Evolutionary conservation across 2,888 invertebrate genomes (phyloP), one percentile per base, ranked within the genome.

Genomic region (Hypolimnas misippus): DNA sequence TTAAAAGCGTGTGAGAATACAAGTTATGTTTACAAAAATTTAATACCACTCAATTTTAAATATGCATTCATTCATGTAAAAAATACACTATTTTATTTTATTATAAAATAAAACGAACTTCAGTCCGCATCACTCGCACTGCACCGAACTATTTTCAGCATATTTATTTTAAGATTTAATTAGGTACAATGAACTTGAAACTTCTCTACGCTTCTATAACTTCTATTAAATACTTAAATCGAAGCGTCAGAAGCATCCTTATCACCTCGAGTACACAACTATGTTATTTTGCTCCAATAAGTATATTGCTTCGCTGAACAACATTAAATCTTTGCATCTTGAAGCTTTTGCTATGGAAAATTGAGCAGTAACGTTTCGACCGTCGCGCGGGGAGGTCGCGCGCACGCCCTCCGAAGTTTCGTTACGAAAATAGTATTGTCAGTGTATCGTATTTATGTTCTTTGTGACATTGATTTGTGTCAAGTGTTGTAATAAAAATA

Each of bases 211-310:
- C 14, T 33, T 40, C 12, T 33, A 35, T n/a, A 52, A 29, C 49
- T 14, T 49, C 25, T 29, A 44, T 17, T 17, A 19, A 44, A 14
- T n/a, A 25, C 8, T 10, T 19, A 33, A 17, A 31, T 31, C 10
- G 31, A 51, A 42, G 2, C n/a, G 16, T 19, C 10, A 76, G 77
- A 78, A 25, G 75, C 76, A 80, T 51, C 17, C 8, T 19, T 25
- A 73, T 76, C 67, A 77, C 73, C 76, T 77, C 72, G 77, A 79
- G 79, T 82, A 80, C 81, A 83, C 78, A 73, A 75, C 79, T 79
- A 79, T 82, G 76, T 82, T 80, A 80, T 83, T 81, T 81, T 78
- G 78, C 79, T 78, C 76, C 78, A 79, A 79, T 79, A 81, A 81
- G 72, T 83, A 82, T 76, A 73, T 71, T 79, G 82, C 80, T 82